Evolutionary conservation across 30 jellyfish, hydroid and myxozoan genomes (phyloP).

Genomic region (Calvadosia cruxmelitensis): DNA sequence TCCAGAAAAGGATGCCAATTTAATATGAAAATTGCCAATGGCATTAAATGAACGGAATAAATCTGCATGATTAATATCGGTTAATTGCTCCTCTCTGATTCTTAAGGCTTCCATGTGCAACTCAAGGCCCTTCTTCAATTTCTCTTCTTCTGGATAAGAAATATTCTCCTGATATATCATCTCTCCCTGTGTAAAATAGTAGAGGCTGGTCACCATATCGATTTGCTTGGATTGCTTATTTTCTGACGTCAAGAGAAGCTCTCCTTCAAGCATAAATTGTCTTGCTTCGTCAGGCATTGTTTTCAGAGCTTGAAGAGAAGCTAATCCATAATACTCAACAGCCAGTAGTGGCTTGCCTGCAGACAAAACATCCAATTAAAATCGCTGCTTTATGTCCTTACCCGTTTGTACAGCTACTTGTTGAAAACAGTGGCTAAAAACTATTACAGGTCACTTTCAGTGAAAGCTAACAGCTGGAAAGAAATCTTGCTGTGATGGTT

Average conservation of each 20-base stretch:
- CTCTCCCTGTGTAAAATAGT: not conserved
- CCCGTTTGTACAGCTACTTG: too few species aligned
- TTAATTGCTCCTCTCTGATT: not conserved
- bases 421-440: too few species aligned
- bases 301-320: not conserved
- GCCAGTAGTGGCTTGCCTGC: not conserved
- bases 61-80: not conserved
- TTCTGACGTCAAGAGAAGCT: not conserved
- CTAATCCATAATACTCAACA: not conserved
- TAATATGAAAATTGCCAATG: not conserved
- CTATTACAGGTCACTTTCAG: too few species aligned
- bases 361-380: too few species aligned
- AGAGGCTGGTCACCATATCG: not conserved
- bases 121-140: not conserved
- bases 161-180: too few species aligned
- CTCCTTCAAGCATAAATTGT: not conserved
- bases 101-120: not conserved
- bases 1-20: not conserved
- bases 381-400: too few species aligned
- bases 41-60: not conserved
- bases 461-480: too few species aligned
- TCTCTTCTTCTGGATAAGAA: not conserved
- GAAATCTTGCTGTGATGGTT: too few species aligned
- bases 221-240: too few species aligned
- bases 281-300: not conserved